Conservation (phyloP, 1,140 invertebrate species). For the Scaptomyza pallida region DNA sequence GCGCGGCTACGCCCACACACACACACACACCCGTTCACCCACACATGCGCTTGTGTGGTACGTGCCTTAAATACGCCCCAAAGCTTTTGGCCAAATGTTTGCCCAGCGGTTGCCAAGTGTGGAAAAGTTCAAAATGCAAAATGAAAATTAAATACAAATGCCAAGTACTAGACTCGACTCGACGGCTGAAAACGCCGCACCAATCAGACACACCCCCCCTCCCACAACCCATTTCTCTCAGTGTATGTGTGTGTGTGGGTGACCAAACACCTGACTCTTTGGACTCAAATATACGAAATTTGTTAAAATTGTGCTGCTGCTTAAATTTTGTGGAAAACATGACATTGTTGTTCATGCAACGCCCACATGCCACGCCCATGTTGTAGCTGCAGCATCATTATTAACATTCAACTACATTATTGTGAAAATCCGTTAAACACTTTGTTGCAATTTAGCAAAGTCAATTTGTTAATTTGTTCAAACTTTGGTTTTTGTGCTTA, state of each 20-base stretch:
- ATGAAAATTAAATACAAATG: constrained; percentile 82
- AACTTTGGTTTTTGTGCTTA: constrained; percentile 2
- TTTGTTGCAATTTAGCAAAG: constrained; percentile 12
- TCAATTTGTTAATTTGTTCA: constrained; percentile 35
- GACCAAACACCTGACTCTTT: constrained; percentile 57
- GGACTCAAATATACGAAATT: constrained; percentile 43
- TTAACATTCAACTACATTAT: neutral
- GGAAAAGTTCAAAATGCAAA: constrained; percentile 79
- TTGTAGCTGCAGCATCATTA: neutral
- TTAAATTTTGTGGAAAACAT: constrained; percentile 48
- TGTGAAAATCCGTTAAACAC: constrained; percentile 3
- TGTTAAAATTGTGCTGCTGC: constrained; percentile 49
- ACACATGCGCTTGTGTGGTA: constrained; percentile 25
- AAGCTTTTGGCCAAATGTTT: constrained; percentile 47
- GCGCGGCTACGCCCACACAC: constrained; percentile 5
- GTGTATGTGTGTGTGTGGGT: constrained; percentile 22
- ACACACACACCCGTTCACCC: constrained; percentile 7
- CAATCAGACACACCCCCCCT: neutral
- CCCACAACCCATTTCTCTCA: too few species aligned
- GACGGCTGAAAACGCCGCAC: constrained; percentile 27
- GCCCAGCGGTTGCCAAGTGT: constrained; percentile 46
- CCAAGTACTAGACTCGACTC: constrained; percentile 77
- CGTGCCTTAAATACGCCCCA: constrained; percentile 49
- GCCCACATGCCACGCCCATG: neutral
- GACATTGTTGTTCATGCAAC: constrained; percentile 1